Evolutionary conservation across 2,888 invertebrate species (phyloP).

Genomic region (Macaria liturata): DNA sequence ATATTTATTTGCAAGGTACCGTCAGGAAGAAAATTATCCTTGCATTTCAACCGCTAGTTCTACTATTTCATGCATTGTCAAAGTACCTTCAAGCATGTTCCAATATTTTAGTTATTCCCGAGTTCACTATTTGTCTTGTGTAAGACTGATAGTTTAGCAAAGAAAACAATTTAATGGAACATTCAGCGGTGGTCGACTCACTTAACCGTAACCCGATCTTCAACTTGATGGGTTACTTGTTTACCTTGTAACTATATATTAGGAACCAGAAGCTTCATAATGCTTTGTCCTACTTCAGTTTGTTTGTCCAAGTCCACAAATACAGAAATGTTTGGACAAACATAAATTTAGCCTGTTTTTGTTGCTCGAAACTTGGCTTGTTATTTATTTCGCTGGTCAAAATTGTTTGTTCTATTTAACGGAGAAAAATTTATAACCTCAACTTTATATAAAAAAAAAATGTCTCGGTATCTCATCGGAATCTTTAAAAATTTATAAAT

Average conservation of each 20-base stretch:
- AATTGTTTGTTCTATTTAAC: slow-evolving; percentile 15
- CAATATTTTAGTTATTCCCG: background rate
- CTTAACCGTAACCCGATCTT: slow-evolving; percentile 74
- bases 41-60: too few species aligned
- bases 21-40: too few species aligned
- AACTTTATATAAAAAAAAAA: too few species aligned
- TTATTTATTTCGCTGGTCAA: slow-evolving; percentile 12
- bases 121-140: slow-evolving; percentile 42
- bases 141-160: slow-evolving; percentile 57
- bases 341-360: slow-evolving; percentile 24
- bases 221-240: slow-evolving; percentile 71
- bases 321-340: slow-evolving; percentile 35
- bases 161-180: slow-evolving; percentile 79
- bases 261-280: slow-evolving; percentile 64
- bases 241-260: slow-evolving; percentile 70
- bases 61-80: too few species aligned
- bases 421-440: background rate
- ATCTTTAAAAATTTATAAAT: too few species aligned
- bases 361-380: slow-evolving; percentile 12
- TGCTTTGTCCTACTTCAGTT: slow-evolving; percentile 63
- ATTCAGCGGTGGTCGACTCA: slow-evolving; percentile 75
- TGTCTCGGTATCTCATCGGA: too few species aligned
- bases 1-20: too few species aligned
- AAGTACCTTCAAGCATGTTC: background rate
- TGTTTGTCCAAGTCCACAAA: slow-evolving; percentile 50